These are phyloP conservation scores for Lasioglossum malachurum DNA, from an alignment of 2,888 invertebrate species.

Conservation along the genomic window DNA sequence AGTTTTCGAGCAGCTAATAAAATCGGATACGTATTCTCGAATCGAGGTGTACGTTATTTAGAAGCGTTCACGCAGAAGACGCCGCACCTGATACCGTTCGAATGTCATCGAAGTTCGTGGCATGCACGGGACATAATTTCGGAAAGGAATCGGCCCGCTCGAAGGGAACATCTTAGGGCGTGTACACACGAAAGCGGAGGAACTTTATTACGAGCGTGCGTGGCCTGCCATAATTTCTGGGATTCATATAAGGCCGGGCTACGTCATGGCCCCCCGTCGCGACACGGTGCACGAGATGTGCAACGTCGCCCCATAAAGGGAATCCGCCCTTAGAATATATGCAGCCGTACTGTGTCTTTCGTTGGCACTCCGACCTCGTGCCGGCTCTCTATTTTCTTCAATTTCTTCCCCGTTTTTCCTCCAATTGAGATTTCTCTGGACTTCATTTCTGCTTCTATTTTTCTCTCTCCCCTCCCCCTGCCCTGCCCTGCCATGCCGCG, in stretches of 20 bases:
- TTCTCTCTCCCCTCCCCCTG: neutral
- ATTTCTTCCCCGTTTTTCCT: constrained; percentile 14
- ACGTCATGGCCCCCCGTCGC: constrained; percentile 58
- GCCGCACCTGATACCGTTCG: constrained; percentile 36
- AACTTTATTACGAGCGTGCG: constrained; percentile 75
- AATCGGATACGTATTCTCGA: neutral
- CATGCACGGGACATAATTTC: constrained; percentile 54
- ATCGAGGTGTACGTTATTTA: neutral
- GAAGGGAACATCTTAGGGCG: constrained; percentile 41
- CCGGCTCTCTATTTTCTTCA: neutral
- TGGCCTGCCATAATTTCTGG: constrained; percentile 76
- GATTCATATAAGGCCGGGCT: constrained; percentile 71
- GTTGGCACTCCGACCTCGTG: neutral
- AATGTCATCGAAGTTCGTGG: constrained; percentile 42
- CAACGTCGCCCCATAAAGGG: constrained; percentile 59
- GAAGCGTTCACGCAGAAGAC: neutral
- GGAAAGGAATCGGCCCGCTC: constrained; percentile 43
- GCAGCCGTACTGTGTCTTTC: constrained; percentile 18
- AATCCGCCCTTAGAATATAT: constrained; percentile 63
- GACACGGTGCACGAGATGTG: constrained; percentile 41
- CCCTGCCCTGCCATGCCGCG: no score
- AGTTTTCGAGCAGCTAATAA: neutral
- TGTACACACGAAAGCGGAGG: constrained; percentile 27
- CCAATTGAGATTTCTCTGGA: constrained; percentile 44
- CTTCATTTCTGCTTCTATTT: constrained; percentile 1